Percentiles rank a stretch among this genome's conserved stretches.
phyloP scores from a whole-genome alignment of 2,113 vertebrate genomes.

The Calonectris borealis region DNA sequence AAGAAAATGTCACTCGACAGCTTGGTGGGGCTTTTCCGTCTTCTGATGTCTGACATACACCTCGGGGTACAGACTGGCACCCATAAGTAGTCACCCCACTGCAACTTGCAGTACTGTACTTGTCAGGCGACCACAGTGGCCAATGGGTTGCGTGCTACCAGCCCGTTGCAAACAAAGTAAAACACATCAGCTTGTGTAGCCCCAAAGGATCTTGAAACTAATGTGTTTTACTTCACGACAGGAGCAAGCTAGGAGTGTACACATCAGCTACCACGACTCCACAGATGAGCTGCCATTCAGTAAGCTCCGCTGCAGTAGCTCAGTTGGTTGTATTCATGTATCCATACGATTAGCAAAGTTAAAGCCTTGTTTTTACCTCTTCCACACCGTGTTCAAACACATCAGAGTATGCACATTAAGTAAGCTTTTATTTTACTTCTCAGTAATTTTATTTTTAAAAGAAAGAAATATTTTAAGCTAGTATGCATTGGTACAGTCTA shows the following conservation, averaged over 20 bases:
- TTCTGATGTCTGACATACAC: background rate
- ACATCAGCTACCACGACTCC: background rate
- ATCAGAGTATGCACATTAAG: background rate
- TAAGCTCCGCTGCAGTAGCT: background rate
- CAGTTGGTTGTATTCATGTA: background rate
- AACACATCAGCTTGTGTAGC: background rate
- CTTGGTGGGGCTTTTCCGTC: too few relatives aligned
- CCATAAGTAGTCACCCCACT: background rate
- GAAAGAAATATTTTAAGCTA: background rate
- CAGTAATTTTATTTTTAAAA: background rate
- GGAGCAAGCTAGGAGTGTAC: background rate
- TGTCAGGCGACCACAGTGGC: accelerated
- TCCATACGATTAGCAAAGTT: background rate
- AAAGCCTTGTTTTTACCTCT: background rate
- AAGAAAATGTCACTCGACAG: background rate
- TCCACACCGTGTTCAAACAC: background rate
- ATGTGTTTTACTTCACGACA: background rate
- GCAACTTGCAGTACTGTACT: background rate
- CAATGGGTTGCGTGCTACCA: accelerated
- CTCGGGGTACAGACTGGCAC: background rate
- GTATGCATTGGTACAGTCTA: background rate
- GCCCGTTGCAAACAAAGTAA: background rate
- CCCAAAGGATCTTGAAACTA: background rate
- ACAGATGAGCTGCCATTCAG: background rate
- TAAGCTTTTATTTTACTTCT: background rate